A percentile compares a stretch with the other conserved stretches of the same genome.
Conservation (phyloP, 1,140 invertebrate genomes). For the Dryas iulia region DNA sequence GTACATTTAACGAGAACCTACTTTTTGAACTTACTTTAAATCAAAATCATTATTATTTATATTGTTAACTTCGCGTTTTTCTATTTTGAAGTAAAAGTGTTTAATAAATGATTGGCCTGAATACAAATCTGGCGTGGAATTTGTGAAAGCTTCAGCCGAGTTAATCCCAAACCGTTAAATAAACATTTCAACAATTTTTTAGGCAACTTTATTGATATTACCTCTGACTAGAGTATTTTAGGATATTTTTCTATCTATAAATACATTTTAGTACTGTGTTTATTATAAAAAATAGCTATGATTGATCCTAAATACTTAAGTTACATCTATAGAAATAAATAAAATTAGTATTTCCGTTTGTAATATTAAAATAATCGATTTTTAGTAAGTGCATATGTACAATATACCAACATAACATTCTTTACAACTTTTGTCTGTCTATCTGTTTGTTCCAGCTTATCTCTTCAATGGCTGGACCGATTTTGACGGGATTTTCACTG, state of each 20-base stretch:
- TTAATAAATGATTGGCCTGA: slow-evolving; percentile 20
- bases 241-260: background rate
- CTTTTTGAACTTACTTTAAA: no score
- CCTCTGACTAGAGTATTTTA: background rate
- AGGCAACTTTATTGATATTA: slow-evolving; percentile 23
- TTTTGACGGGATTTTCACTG: no score
- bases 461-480: no score
- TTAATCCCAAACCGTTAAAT: slow-evolving; percentile 28
- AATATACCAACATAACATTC: no score
- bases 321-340: no score
- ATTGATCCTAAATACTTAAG: no score
- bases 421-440: no score
- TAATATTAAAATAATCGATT: no score
- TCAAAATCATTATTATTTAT: background rate
- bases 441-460: no score
- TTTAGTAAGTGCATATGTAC: no score
- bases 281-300: background rate
- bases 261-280: background rate
- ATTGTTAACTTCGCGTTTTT: background rate
- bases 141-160: slow-evolving; percentile 16
- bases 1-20: no score
- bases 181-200: slow-evolving; percentile 30
- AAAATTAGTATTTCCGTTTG: no score
- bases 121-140: slow-evolving; percentile 26
- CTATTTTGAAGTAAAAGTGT: slow-evolving; percentile 4